Base-by-base conservation (phyloP, 2,888 invertebrate genomes). In the Drosophila diplacantha region DNA sequence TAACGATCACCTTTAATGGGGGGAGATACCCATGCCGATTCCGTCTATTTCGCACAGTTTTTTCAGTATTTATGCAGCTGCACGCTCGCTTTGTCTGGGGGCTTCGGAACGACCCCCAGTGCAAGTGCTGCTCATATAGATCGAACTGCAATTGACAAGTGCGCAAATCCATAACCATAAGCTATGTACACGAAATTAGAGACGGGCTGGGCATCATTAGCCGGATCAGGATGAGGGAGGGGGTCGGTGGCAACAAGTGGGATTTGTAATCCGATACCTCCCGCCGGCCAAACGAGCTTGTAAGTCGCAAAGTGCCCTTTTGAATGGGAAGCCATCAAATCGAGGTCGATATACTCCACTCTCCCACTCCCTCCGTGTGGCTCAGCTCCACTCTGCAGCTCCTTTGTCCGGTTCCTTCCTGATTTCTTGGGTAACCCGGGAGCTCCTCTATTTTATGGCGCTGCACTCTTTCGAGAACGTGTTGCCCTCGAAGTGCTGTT, bases 261-360 rank as follows among this genome's bases (percentile, higher is more conserved):
- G 43, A 65, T 37, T 34, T 50, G 70, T 62, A 74, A 75, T 44
- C n/a, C n/a, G 66, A 71, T 64, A 44, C 44, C 11, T 31, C 35
- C 46, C 51, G 38, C 55, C 46, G 60, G 38, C 51, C 46, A 44
- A 46, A 49, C 35, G 54, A 49, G 44, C 47, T 39, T 61, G 47
- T 63, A 63, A 54, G 63, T 55, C 52, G 58, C 44, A 16, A 55
- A 63, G 37, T 59, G 54, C 38, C 56, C 51, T 60, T 53, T 24
- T 61, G 65, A 73, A 71, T 73, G 69, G 56, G 46, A 58, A 49
- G 8, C 55, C 47, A 71, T 53, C 24, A 75, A 73, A 73, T 44
- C 31, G 80, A 78, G 83, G 81, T 83, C 83, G 79, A 74, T 83
- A 83, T 81, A 82, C 83, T 78, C 69, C 12, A 82, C 83, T 73